Base-by-base conservation (phyloP, 64 coral and sea anemone species). In the Pocillopora verrucosa region DNA sequence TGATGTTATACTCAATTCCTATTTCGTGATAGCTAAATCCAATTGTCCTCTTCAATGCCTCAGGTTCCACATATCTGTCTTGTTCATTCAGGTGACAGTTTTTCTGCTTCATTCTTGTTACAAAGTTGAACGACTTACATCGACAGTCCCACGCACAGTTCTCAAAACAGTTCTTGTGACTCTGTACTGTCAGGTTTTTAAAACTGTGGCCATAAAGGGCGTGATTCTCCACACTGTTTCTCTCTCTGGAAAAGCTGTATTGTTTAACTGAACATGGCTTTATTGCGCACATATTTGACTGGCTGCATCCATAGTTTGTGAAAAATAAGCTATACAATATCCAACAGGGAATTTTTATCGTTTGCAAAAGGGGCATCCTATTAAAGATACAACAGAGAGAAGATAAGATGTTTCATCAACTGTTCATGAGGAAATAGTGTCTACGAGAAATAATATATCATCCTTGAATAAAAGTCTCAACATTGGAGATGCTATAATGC, bases 81-180 rank as follows among this genome's bases (percentile, higher is more conserved):
- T 64, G 59, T 5, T 81, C 58, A 81, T 81, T 81, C 58, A 81
- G 7, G 25, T 81, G 60, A 25, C 79, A 81, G 58, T 62, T 62
- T 14, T 36, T 14, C 14, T 65, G 58, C 6, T 24, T 60, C 1
- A 26, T 34, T 15, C 59, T 63, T 10, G 30, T 60, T 15, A 81
- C 57, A 36, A 63, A 81, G 30, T 81, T 81, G 14, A 81, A 81
- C 25, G 79, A 81, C 11, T 63, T 63, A 15, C 79, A 81, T 34
- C 79, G 79, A 17, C 79, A 81, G 79, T 81, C 79, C 59, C 30
- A 63, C 6, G 59, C 79, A 34, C 79, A 81, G 2, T 81, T 59
- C 26, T 81, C 79, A 30, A 81, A 81, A 25, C 79, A 81, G 36
- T 81, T 37, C 58, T 81, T 81, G 59, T 62, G 60, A 58, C 79